phyloP scores from a whole-genome alignment of 1,140 invertebrate genomes.

The Brachionus rotundiformis region DNA sequence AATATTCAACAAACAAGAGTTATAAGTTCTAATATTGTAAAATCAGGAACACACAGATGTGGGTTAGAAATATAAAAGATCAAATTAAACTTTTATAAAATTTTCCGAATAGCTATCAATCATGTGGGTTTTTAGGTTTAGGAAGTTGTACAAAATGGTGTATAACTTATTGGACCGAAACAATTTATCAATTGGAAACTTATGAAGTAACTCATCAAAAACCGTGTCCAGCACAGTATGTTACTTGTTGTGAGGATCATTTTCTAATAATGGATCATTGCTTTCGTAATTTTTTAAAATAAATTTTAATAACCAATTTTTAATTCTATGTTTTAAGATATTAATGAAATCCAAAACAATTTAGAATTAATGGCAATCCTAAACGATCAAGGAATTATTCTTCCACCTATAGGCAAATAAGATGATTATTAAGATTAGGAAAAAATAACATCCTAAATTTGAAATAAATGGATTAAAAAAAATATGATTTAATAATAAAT shows the following conservation, averaged over 20 bases:
- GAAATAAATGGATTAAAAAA: too few species aligned
- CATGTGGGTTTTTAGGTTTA: slow-evolving; percentile 43
- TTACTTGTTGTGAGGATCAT: slow-evolving; percentile 23
- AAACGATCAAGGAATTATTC: slow-evolving; percentile 44
- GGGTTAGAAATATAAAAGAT: too few species aligned
- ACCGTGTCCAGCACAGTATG: neutral
- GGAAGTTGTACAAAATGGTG: slow-evolving; percentile 47
- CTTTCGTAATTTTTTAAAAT: slow-evolving; percentile 1
- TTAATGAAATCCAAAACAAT: slow-evolving; percentile 49
- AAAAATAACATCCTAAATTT: too few species aligned
- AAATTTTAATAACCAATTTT: too few species aligned
- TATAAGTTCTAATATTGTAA: slow-evolving; percentile 14
- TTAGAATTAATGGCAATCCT: slow-evolving; percentile 8
- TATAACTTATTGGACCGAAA: slow-evolving; percentile 11
- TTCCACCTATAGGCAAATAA: slow-evolving; percentile 40
- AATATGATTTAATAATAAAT: too few species aligned
- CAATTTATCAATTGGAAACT: slow-evolving; percentile 1
- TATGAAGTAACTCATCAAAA: slow-evolving; percentile 38
- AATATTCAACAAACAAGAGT: slow-evolving; percentile 36
- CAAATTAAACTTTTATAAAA: too few species aligned
- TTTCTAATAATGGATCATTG: slow-evolving; percentile 41
- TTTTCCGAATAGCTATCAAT: neutral
- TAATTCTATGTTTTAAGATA: slow-evolving; percentile 10
- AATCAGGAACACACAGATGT: slow-evolving; percentile 33
- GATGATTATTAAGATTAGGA: too few species aligned